Percentiles rank a stretch among this genome's conserved stretches.
Conservation (phyloP, 2,888 invertebrate genomes). For the Scaptomyza polygonia region DNA sequence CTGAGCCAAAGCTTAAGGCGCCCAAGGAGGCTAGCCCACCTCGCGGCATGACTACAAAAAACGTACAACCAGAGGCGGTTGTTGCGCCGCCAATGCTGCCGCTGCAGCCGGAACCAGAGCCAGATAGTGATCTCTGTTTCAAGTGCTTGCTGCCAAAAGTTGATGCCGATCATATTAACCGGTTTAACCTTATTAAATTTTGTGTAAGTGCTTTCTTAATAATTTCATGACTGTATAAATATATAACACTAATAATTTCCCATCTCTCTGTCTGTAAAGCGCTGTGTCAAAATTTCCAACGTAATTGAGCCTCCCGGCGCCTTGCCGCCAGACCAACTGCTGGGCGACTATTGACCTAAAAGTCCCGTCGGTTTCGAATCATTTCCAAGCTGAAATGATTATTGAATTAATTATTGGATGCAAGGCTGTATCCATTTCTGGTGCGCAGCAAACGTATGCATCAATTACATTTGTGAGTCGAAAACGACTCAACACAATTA, state of each 20-base stretch:
- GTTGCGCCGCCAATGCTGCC: background rate
- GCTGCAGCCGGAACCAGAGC: background rate
- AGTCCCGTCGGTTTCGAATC: too few species aligned
- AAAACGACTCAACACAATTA: too few species aligned
- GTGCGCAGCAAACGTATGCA: constrained; percentile 45
- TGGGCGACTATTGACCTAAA: constrained; percentile 33
- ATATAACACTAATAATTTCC: background rate
- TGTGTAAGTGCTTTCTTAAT: background rate
- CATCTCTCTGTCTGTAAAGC: background rate
- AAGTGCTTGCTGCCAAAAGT: too few species aligned
- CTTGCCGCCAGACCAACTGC: constrained; percentile 41
- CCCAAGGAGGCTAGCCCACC: too few species aligned
- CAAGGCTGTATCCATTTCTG: constrained; percentile 52
- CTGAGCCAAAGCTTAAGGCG: too few species aligned
- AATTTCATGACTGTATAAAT: background rate
- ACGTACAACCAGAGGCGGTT: background rate
- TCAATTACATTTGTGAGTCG: too few species aligned
- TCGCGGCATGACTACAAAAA: too few species aligned
- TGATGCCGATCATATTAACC: too few species aligned
- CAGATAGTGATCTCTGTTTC: too few species aligned
- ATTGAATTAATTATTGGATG: too few species aligned
- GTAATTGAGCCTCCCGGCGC: constrained; percentile 45
- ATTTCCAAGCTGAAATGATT: too few species aligned
- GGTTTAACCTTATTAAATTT: too few species aligned
- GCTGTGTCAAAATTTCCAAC: constrained; percentile 19